Base-by-base conservation (phyloP, 2,888 invertebrate species). In the Drosophila tripunctata region DNA sequence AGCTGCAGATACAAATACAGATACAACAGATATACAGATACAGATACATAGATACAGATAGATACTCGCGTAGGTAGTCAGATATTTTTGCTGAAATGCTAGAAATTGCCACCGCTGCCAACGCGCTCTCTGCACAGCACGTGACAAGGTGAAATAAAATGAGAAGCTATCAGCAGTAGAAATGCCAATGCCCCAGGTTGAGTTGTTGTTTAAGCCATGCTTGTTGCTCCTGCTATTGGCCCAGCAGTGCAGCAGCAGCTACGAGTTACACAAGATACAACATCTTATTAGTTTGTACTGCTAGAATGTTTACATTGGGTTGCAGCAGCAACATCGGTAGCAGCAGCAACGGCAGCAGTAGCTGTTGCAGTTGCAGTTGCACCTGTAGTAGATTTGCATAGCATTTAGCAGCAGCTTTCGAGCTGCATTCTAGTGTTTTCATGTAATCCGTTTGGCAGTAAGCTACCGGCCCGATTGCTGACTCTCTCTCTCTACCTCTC, bases 141-240 rank as follows among this genome's bases (percentile, higher is more conserved):
- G 83, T 87, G 87, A 83, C 83, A 85, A 78, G 82, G 80, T 85
- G 79, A 75, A 83, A 83, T 87, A 78, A 83, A 83, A 87, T 83
- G 78, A 85, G 86, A 85, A 85, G 80, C 83, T 83, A 85, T 81
- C 80, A 84, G 82, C 44, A 31, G 33, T 35, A 43, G 40, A 56
- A 40, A 65, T 67, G 51, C 58, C 55, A 63, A 62, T 66, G 68
- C 61, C 58, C 55, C 71, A 55, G 73, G 60, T 54, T 66, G 54
- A 50, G 60, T 54, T 55, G 52, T 52, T 45, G 48, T 22, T 66
- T 36, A 48, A 50, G 33, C 24, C 22, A 22, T 8, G 35, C 14
- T 19, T 64, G 41, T 7, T 40, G 58, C 12, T 45, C 51, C 30
- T 48, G 52, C 10, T 54, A 44, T 35, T 60, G 50, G 51, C 30